Evolutionary conservation across 2,113 vertebrate genomes (phyloP), one percentile per base, ranked within the genome.

Genomic region (Pelvicachromis taeniatus): DNA sequence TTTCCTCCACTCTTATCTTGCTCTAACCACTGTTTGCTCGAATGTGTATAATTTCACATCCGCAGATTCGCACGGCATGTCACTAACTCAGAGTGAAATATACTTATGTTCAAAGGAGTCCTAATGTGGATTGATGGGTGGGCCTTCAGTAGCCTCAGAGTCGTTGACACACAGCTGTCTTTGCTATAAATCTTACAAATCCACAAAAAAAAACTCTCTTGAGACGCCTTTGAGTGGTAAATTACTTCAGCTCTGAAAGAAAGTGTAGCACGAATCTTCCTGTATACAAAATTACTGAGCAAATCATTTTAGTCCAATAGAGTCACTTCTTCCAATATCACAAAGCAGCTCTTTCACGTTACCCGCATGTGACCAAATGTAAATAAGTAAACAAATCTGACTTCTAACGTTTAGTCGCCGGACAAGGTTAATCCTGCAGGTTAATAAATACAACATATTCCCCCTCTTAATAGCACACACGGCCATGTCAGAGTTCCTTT

Each of bases 141-240:
- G 94, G 94, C 88, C 94, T 88, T 88, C 86, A 84, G 92, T 89
- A 93, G 93, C 91, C 94, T 94, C 91, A 90, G 84, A 95, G 90
- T 85, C 86, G 87, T 89, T 96, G 96, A 96, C 96, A 96, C 95
- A 93, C 95, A 96, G 95, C 94, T 95, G 94, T 95, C 94, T 94
- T 93, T 93, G 95, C 95, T 85, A 58, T 96, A 96, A 95, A 96
- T 96, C 94, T 95, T 92, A 91, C 87, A 95, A 95, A 96, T 96
- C 94, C 94, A 95, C 88, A 29, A 52, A 75, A 83, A 56, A 83
- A 56, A 56, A 26, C 56, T 84, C 40, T 92, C 85, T 38, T 68
- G 82, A 92, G 92, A 87, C 2, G 93, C 93, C 86, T 93, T 89
- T 94, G 88, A 92, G 88, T 84, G 75, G 78, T 87, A 88, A 93